Percentiles rank a stretch among this genome's conserved stretches.
Conservation (phyloP, 1,140 invertebrate genomes). For the Conopomorpha cramerella region DNA sequence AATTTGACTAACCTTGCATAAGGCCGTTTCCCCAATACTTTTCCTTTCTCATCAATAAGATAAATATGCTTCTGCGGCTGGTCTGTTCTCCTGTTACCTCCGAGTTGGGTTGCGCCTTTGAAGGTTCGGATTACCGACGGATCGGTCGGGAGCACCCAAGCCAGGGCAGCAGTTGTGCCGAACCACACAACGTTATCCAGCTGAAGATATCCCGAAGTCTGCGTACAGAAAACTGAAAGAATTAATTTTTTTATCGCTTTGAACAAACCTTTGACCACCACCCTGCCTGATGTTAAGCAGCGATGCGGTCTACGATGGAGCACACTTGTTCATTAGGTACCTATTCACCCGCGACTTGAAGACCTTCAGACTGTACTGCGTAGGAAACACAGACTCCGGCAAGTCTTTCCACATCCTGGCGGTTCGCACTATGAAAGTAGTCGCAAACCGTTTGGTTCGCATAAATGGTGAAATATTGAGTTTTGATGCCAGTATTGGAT, state of each 20-base stretch:
- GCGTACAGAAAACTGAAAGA: conserved; percentile 28
- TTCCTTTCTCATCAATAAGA: conserved; percentile 35
- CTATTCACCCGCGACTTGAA: no score
- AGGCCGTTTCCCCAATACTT: conserved; percentile 24
- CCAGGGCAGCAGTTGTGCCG: conserved; percentile 73
- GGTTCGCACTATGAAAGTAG: no score
- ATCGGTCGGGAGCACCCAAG: conserved; percentile 72
- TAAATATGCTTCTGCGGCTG: conserved; percentile 27
- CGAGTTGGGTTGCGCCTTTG: conserved; percentile 21
- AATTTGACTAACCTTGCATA: conserved; percentile 27
- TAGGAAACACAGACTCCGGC: no score
- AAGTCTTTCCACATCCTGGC: no score
- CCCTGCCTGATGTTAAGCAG: no score
- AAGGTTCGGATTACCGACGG: conserved; percentile 34
- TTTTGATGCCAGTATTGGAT: neutral
- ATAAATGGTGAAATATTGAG: no score
- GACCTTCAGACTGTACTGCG: no score
- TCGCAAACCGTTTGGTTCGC: no score
- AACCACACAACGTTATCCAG: conserved; percentile 65
- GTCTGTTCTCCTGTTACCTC: conserved; percentile 22
- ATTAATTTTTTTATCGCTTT: no score
- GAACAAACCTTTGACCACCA: no score
- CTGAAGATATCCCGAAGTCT: conserved; percentile 39
- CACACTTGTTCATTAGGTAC: no score
- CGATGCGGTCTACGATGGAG: no score